Evolutionary conservation across 2,888 invertebrate genomes (phyloP).

Genomic region (Melanargia galathea): DNA sequence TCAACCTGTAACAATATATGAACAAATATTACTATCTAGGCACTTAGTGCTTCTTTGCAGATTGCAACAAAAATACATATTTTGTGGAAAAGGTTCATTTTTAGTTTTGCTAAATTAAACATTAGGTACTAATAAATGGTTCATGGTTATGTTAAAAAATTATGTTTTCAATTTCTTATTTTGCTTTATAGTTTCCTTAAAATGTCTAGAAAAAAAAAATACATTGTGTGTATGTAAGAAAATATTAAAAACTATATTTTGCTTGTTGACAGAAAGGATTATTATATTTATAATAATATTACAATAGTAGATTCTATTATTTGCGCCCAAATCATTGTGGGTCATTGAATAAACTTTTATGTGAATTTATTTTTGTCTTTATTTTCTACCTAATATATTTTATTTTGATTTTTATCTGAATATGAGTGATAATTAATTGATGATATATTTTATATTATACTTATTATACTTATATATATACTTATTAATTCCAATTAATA

Average conservation of each 20-base stretch:
- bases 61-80: not conserved
- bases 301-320: not conserved
- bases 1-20: too few relatives aligned
- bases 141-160: not conserved
- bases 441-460: too few relatives aligned
- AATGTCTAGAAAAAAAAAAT: not conserved
- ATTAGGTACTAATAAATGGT: constrained; percentile 1
- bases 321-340: constrained; percentile 12
- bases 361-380: not conserved
- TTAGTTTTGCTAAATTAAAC: too few relatives aligned
- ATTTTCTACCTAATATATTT: not conserved
- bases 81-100: not conserved
- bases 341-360: constrained; percentile 29
- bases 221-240: not conserved
- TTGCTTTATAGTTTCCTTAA: not conserved
- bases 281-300: too few relatives aligned
- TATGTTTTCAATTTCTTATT: not conserved
- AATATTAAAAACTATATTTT: constrained; percentile 13
- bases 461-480: too few relatives aligned
- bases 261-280: constrained; percentile 11
- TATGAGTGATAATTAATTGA: too few relatives aligned
- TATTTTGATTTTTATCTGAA: not conserved
- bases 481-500: too few relatives aligned
- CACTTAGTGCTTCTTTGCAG: too few relatives aligned
- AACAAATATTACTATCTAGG: too few relatives aligned